Conservation (phyloP, 2,113 vertebrate species). For the Anarhynchus alexandrinus region DNA sequence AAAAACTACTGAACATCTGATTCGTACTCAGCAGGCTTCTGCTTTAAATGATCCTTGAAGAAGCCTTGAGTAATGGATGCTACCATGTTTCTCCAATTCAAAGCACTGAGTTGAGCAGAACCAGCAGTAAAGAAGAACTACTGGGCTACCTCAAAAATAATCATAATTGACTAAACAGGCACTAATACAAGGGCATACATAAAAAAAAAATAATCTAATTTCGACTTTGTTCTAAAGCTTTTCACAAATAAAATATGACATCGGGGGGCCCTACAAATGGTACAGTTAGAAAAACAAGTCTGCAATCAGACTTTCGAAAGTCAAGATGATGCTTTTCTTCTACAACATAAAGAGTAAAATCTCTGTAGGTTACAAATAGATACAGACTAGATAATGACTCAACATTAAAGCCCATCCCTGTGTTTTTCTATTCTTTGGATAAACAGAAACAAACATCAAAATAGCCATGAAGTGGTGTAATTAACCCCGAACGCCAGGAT, state of each 20-base stretch:
- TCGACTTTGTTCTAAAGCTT: neutral
- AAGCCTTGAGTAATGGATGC: neutral
- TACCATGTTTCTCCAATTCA: neutral
- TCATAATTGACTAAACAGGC: neutral
- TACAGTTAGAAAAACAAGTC: neutral
- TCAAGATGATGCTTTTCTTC: neutral
- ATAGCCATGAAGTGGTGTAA: neutral
- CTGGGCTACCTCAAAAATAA: neutral
- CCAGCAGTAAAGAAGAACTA: neutral
- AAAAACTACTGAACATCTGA: neutral
- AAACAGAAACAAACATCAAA: neutral
- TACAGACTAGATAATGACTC: neutral
- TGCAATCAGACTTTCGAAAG: neutral
- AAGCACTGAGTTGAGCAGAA: neutral
- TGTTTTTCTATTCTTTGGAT: neutral
- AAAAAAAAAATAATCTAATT: neutral
- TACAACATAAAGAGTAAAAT: neutral
- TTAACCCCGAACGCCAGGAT: accelerated
- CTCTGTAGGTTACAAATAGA: neutral
- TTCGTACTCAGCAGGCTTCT: neutral
- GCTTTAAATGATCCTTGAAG: neutral
- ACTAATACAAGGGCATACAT: neutral
- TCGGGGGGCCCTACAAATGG: neutral
- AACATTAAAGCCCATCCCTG: neutral
- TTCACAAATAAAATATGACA: neutral